Evolutionary conservation across 2,113 vertebrate genomes (phyloP), one percentile per base, ranked within the genome.

Genomic region (Callopanchax toddi): DNA sequence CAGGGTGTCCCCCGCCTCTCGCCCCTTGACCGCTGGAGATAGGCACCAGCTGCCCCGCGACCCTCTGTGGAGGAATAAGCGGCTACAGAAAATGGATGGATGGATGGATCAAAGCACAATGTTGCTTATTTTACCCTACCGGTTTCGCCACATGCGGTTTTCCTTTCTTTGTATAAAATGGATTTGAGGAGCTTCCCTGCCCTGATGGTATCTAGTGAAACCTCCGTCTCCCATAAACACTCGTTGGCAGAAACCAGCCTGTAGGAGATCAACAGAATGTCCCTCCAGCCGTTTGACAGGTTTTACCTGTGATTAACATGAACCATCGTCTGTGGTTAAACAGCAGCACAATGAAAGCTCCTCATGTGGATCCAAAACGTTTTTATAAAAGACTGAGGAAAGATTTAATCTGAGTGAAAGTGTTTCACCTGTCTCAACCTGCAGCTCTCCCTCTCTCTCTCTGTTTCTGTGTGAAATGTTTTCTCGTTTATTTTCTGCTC

Each of bases 391-490:
- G 11, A n/a, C n/a, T n/a, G n/a, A 15, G 46, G 6, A 26, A 18
- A 34, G 50, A 53, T 55, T 21, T 16, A 16, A 39, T 55, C 52
- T 34, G 6, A 50, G 50, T 13, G 50, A 53, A 34, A 53, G 50
- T 18, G n/a, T 5, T 34, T 20, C 10, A 18, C 50, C 29, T 36
- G 50, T 20, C 29, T 12, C 29, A 13, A 53, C 50, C 50, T 53
- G 50, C 50, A 36, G 29, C 50, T 36, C 50, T 44, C 2, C 1
- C 13, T 2, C 3, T 23, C n/a, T n/a, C n/a, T n/a, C n/a, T n/a
- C n/a, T 6, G 46, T 49, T 16, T 49, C 46, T 22, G 23, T 26
- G 18, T 45, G 18, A 45, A 45, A 11, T n/a, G n/a, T n/a, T n/a
- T n/a, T n/a, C n/a, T n/a, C n/a, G 3, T 12, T 15, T 16, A 10